Conservation (phyloP, 2,888 invertebrate genomes). For the Cistogaster globosa region DNA sequence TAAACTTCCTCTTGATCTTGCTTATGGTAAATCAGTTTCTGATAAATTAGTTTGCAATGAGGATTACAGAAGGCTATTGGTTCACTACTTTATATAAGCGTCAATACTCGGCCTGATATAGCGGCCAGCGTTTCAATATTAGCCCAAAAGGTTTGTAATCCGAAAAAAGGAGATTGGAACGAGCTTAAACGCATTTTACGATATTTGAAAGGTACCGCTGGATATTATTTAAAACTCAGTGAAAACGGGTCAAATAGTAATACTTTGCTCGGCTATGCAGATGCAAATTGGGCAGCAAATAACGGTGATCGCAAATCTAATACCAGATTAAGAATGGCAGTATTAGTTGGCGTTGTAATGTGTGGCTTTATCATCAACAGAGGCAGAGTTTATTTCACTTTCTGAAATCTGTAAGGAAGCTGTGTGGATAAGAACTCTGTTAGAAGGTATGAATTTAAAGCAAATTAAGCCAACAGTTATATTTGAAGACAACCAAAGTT, state of each 20-base stretch:
- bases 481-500: slow-evolving; percentile 55
- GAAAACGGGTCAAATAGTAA: not conserved
- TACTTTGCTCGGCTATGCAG: not conserved
- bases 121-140: no score
- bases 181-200: no score
- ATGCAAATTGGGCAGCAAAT: not conserved
- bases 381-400: not conserved
- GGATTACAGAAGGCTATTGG: not conserved
- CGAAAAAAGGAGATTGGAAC: no score
- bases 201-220: no score
- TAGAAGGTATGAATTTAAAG: not conserved
- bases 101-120: not conserved
- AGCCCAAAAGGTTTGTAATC: no score
- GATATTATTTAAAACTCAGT: no score
- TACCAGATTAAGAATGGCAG: no score
- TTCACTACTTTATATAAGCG: slow-evolving; percentile 9
- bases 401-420: not conserved
- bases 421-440: not conserved
- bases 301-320: no score
- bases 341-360: not conserved
- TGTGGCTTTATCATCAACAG: slow-evolving; percentile 9
- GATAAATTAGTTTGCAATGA: slow-evolving; percentile 2
- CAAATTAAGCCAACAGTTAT: slow-evolving; percentile 58
- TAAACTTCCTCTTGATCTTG: slow-evolving; percentile 1
- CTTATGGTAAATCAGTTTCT: not conserved